Evolutionary conservation across 2,797 vertebrate species (phyloP).

Genomic region (Buceros bicornis): DNA sequence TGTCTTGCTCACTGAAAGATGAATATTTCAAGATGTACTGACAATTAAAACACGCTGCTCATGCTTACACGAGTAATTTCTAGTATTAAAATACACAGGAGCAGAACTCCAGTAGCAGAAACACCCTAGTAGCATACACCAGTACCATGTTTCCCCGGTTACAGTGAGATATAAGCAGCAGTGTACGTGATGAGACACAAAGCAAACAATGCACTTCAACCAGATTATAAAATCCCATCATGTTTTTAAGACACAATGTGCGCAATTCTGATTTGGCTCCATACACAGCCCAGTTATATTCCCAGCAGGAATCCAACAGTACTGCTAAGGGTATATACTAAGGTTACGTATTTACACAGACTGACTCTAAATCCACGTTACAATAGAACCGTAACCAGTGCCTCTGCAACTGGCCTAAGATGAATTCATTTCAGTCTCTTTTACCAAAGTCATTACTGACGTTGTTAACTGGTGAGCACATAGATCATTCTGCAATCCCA

Average conservation of each 20-base stretch:
- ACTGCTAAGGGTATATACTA: not conserved
- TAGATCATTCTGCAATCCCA: not conserved
- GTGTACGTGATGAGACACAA: not conserved
- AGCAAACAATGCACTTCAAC: not conserved
- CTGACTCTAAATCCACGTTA: not conserved
- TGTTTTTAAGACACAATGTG: not conserved
- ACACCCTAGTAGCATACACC: not conserved
- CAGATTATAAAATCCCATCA: not conserved
- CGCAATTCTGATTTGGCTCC: not conserved
- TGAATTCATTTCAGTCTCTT: not conserved
- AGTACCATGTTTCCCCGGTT: not conserved
- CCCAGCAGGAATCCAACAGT: not conserved
- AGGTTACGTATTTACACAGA: not conserved
- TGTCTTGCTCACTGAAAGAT: not conserved
- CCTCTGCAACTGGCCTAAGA: not conserved
- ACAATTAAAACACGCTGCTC: conserved; percentile 2
- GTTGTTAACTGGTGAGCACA: not conserved
- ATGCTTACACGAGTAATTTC: not conserved
- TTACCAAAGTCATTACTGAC: not conserved
- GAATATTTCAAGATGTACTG: not conserved
- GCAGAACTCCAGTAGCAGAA: not conserved
- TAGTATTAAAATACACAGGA: not conserved
- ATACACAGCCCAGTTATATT: not conserved
- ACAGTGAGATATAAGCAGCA: not conserved
- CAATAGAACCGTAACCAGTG: not conserved